phyloP scores from a whole-genome alignment of 1,140 invertebrate species.

The Calephelis nemesis region DNA sequence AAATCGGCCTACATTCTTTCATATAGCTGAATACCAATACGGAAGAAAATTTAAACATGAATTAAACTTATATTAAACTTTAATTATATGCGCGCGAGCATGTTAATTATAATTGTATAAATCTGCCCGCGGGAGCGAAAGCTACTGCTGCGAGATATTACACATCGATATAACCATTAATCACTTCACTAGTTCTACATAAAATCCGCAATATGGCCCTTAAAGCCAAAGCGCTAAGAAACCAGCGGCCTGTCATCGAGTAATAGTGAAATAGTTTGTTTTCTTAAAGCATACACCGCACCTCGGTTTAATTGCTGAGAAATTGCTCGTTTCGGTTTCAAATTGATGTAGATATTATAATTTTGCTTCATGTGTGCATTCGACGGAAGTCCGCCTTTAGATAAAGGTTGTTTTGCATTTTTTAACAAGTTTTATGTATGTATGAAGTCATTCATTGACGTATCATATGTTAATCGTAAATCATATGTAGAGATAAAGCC shows the following conservation, averaged over 20 bases:
- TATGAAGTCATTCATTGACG: no score
- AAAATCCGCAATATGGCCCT: constrained; percentile 21
- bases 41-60: constrained; percentile 1
- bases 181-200: constrained; percentile 32
- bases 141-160: constrained; percentile 46
- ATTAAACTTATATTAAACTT: constrained; percentile 25
- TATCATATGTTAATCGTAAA: no score
- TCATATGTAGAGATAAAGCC: no score
- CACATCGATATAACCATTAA: constrained; percentile 57
- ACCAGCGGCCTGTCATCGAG: background rate
- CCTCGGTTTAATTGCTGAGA: constrained; percentile 38
- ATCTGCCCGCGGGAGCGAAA: constrained; percentile 56
- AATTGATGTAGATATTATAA: constrained; percentile 20
- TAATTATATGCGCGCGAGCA: constrained; percentile 32
- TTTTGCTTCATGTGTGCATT: background rate
- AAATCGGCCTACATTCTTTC: no score
- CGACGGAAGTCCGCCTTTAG: background rate
- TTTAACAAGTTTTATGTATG: background rate
- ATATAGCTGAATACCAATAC: no score
- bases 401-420: constrained; percentile 6
- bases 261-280: constrained; percentile 29
- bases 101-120: constrained; percentile 45
- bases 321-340: constrained; percentile 20
- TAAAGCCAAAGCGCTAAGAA: constrained; percentile 13
- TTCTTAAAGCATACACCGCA: constrained; percentile 28